Base-by-base conservation (phyloP, 2,888 invertebrate species). In the Drosophila phalerata region DNA sequence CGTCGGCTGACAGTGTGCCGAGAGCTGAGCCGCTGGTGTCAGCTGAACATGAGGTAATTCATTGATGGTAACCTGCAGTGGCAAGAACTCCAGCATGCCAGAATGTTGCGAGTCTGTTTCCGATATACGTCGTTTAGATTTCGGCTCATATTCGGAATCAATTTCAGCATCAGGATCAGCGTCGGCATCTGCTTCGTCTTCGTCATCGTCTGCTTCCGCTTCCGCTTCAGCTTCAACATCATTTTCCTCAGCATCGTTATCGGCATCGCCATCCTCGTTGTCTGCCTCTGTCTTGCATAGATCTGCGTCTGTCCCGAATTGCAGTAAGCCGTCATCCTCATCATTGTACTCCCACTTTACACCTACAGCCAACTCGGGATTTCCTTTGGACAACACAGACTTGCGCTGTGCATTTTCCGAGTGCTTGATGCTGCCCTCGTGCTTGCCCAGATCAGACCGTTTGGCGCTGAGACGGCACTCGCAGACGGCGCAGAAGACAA, bases 391-490 rank as follows among this genome's bases (percentile, higher is more conserved):
- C 25, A 49, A 10, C 17, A 77, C 38, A 1, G 80, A 55, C 13
- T 90, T 88, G 8, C 90, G 79, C 28, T 88, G 77, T 0, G 90
- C 75, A 40, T 88, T 88, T 25, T 88, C 90, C 11, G 90, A 74
- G 28, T 88, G 88, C 17, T 88, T 88, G 2, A 90, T 90, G 72
- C 88, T 88, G 62, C 90, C 89, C 65, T 88, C 88, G 28, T 88
- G 88, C 48, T 88, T 88, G 17, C 90, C 90, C 3, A 88, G 57
- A 55, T 88, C 88, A 0, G 90, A 90, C 1, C 90, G 84, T 42
- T 88, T 88, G n/a, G 90, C 90, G 42, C 90, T 90, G 2, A 88
- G 55, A 0, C 88, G 74, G 32, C 88, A 88, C 42, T 88, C 88
- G 45, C 88, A 88, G 5, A 90, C 55, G 4, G 85, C 83, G 45